Percentiles rank a stretch among this genome's conserved stretches.
Conservation (phyloP, 1,140 invertebrate genomes). For the Caerostris extrusa region DNA sequence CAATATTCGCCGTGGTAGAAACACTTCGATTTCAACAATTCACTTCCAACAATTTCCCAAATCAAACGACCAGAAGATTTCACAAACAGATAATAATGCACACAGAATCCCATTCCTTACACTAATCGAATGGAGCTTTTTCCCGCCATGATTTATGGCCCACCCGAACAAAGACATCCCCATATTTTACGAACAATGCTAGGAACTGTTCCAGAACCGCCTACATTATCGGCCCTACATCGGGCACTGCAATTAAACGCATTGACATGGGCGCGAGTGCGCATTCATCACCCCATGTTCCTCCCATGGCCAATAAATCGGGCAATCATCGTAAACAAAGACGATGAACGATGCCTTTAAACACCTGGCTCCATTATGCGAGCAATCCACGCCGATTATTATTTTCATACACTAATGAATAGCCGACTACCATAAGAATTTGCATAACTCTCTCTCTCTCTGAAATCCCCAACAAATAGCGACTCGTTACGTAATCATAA, state of each 20-base stretch:
- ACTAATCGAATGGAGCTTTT: background rate
- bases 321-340: slow-evolving; percentile 19
- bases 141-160: background rate
- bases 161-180: background rate
- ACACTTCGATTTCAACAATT: background rate
- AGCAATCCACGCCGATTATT: background rate
- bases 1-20: background rate
- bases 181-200: background rate
- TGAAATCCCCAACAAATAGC: background rate
- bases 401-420: slow-evolving; percentile 22
- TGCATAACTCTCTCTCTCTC: background rate
- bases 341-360: background rate
- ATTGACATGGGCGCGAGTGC: background rate
- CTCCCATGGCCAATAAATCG: slow-evolving; percentile 3
- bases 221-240: background rate
- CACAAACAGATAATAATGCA: background rate
- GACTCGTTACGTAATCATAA: background rate
- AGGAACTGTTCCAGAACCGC: no score
- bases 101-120: background rate
- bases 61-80: background rate
- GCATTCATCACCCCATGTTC: background rate
- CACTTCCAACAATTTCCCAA: background rate
- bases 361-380: background rate
- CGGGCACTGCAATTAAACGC: slow-evolving; percentile 4
- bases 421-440: background rate